Conservation (phyloP, 2,888 invertebrate genomes). For the Cabera pusaria region DNA sequence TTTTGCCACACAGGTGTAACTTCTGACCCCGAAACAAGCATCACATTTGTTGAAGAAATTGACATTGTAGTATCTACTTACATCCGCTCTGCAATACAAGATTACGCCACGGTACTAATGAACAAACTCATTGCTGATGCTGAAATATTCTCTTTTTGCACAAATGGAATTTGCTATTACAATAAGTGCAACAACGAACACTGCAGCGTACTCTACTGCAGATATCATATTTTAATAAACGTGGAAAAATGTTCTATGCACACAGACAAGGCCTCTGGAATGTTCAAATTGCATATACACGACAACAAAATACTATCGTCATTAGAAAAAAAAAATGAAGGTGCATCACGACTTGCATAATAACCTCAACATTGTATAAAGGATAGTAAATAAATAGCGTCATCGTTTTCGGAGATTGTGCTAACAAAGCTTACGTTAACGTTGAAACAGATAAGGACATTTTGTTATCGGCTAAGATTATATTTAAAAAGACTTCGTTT, state of each 20-base stretch:
- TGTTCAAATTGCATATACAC: constrained; percentile 25
- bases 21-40: constrained; percentile 34
- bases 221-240: constrained; percentile 49
- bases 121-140: constrained; percentile 48
- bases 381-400: constrained; percentile 39
- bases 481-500: constrained; percentile 6
- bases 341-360: too few relatives aligned
- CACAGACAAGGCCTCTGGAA: constrained; percentile 25
- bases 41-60: constrained; percentile 22
- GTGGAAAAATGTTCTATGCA: constrained; percentile 45
- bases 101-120: constrained; percentile 48
- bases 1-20: constrained; percentile 29
- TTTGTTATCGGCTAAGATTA: constrained; percentile 11
- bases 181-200: constrained; percentile 41
- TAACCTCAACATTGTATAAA: too few relatives aligned
- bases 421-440: constrained; percentile 30
- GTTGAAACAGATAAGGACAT: constrained; percentile 26
- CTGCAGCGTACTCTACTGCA: constrained; percentile 48
- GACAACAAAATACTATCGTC: constrained; percentile 28
- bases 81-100: constrained; percentile 42
- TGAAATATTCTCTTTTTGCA: constrained; percentile 50
- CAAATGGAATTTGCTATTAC: constrained; percentile 55
- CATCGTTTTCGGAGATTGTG: constrained; percentile 15
- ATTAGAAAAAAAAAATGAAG: constrained; percentile 12
- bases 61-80: constrained; percentile 37